Conservation (phyloP, 2,888 invertebrate genomes). For the Cataglyphis altisquamis region DNA sequence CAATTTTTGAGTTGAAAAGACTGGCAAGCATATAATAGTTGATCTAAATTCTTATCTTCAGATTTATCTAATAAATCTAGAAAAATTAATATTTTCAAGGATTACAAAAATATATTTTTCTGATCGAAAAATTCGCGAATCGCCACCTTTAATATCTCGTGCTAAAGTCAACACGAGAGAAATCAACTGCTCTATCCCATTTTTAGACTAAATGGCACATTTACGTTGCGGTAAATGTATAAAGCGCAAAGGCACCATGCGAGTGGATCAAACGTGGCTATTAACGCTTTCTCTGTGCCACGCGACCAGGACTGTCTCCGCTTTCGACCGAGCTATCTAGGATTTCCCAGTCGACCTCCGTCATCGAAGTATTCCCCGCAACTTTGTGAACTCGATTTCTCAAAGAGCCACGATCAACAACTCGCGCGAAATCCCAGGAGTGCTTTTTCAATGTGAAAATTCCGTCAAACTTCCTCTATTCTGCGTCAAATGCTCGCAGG, state of each 20-base stretch:
- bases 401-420: conserved; percentile 32
- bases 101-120: not conserved
- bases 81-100: not conserved
- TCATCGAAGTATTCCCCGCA: not conserved
- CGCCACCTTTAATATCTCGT: too few species aligned
- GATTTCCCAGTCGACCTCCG: conserved; percentile 6
- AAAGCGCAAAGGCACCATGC: not conserved
- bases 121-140: not conserved
- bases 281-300: conserved; percentile 24
- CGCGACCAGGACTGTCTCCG: not conserved
- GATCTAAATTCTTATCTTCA: not conserved
- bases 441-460: conserved; percentile 26
- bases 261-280: not conserved
- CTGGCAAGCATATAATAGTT: not conserved
- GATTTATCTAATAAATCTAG: not conserved
- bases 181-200: not conserved
- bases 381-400: conserved; percentile 49
- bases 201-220: not conserved
- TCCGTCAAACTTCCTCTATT: conserved; percentile 37
- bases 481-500: conserved; percentile 1
- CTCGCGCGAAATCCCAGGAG: not conserved
- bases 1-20: not conserved
- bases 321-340: conserved; percentile 17
- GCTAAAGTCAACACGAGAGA: not conserved
- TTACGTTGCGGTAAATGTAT: not conserved